These are phyloP conservation scores for Propithecus perrieri DNA, from an alignment of 2,797 vertebrate species.

Conservation along the genomic window DNA sequence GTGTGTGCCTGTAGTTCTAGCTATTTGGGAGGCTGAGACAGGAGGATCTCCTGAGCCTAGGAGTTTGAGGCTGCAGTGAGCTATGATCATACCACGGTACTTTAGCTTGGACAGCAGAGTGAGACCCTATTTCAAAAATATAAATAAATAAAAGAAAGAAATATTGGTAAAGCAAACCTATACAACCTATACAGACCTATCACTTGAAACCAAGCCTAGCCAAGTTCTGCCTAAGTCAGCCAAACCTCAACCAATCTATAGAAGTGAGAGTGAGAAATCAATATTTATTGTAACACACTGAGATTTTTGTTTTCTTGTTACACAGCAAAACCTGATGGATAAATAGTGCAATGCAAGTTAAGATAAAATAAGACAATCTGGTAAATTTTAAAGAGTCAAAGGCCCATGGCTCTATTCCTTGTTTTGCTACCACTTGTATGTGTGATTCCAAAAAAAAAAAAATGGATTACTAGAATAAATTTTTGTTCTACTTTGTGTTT, in stretches of 20 bases:
- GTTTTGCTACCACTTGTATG: neutral
- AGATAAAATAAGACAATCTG: neutral
- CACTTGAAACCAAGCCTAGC: neutral
- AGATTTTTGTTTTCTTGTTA: neutral
- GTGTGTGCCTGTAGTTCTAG: neutral
- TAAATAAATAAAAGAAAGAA: neutral
- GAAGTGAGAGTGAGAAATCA: neutral
- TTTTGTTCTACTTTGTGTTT: neutral
- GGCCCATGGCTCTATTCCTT: neutral
- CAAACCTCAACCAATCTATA: neutral
- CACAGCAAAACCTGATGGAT: neutral
- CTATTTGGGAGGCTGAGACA: neutral
- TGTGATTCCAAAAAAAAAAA: neutral
- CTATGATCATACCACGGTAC: neutral
- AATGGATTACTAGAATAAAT: neutral
- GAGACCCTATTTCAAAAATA: neutral
- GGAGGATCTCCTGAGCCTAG: neutral
- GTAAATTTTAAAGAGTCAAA: neutral
- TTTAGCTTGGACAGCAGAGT: neutral
- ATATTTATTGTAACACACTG: neutral
- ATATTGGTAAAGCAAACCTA: neutral
- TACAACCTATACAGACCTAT: neutral
- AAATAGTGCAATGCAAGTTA: neutral
- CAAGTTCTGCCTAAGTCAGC: neutral
- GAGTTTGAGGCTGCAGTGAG: neutral